Conservation (phyloP, 1,140 invertebrate species). For the Bombus difficillimus region DNA sequence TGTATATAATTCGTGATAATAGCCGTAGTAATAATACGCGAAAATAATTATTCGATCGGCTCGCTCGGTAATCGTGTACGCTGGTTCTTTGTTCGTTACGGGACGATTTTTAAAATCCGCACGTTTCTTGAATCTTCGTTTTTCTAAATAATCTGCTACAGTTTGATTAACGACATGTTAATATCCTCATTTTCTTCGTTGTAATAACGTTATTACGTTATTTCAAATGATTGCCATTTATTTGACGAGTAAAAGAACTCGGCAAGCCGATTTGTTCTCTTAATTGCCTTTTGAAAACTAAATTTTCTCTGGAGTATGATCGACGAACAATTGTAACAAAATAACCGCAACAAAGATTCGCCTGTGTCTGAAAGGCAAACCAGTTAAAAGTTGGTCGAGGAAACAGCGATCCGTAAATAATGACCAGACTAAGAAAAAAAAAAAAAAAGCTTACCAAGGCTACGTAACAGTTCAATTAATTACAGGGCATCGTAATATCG, state of each 20-base stretch:
- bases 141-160: too few relatives aligned
- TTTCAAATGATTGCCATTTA: too few relatives aligned
- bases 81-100: background rate
- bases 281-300: background rate
- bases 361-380: background rate
- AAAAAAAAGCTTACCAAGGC: background rate
- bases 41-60: background rate
- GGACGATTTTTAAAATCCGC: background rate
- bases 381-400: background rate
- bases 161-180: too few relatives aligned
- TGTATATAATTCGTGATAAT: background rate
- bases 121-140: background rate
- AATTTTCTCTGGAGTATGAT: background rate
- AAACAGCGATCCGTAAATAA: background rate
- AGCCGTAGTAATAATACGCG: background rate
- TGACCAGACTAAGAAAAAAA: background rate
- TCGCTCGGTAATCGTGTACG: background rate
- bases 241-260: too few relatives aligned
- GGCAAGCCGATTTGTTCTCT: background rate
- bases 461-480: slow-evolving; percentile 16
- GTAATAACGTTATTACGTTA: too few relatives aligned
- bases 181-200: too few relatives aligned
- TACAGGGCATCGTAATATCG: background rate
- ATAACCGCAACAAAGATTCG: background rate
- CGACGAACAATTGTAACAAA: background rate